These are phyloP conservation scores for Poeciliopsis prolifica DNA, from an alignment of 2,113 vertebrate species.

Conservation along the genomic window DNA sequence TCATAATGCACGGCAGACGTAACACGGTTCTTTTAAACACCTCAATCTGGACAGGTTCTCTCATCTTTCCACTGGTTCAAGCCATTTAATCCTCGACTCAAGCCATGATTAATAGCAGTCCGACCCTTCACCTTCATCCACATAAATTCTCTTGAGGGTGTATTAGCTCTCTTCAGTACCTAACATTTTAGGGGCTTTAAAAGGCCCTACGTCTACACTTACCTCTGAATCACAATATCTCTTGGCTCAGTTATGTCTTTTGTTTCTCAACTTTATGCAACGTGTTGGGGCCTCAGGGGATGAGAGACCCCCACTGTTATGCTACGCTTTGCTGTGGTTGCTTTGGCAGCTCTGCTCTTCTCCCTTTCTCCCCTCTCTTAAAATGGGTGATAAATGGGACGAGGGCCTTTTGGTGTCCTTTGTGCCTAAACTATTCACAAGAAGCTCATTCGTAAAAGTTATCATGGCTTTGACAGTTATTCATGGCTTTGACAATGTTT, in stretches of 20 bases:
- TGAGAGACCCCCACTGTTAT: conserved; percentile 59
- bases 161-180: conserved; percentile 47
- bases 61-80: conserved; percentile 64
- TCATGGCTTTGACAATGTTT: conserved; percentile 66
- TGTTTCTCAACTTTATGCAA: conserved; percentile 42
- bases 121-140: conserved; percentile 75
- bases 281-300: conserved; percentile 50
- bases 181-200: conserved; percentile 32
- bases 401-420: conserved; percentile 75
- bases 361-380: conserved; percentile 56
- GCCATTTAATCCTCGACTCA: conserved; percentile 77
- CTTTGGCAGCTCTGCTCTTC: conserved; percentile 58
- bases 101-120: conserved; percentile 78
- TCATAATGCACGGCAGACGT: conserved; percentile 81
- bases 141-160: conserved; percentile 70
- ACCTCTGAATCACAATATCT: conserved; percentile 41
- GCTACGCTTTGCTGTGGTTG: conserved; percentile 48
- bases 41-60: conserved; percentile 62
- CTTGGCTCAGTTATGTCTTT: conserved; percentile 34
- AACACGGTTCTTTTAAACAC: conserved; percentile 72
- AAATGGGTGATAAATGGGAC: conserved; percentile 80
- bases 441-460: conserved; percentile 75
- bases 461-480: conserved; percentile 48
- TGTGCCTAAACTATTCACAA: conserved; percentile 74
- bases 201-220: conserved; percentile 10